These are phyloP conservation scores for Corythaeola cristata DNA, from an alignment of 2,113 vertebrate species.

Conservation along the genomic window DNA sequence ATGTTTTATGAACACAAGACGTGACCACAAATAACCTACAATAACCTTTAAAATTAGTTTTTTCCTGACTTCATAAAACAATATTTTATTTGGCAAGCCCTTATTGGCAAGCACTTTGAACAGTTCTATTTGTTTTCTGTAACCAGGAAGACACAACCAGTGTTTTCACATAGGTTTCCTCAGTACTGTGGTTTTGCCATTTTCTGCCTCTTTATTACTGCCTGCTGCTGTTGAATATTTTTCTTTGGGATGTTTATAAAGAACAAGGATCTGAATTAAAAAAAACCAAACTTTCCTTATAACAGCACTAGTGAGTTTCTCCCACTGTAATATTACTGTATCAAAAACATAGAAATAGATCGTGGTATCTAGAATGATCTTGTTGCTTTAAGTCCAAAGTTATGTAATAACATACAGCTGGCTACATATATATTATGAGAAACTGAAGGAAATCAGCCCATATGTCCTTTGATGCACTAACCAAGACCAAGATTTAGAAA, in stretches of 20 bases:
- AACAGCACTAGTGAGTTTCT: slow-evolving; percentile 63
- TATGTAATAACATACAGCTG: slow-evolving; percentile 69
- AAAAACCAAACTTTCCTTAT: neutral
- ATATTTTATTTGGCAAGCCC: slow-evolving; percentile 84
- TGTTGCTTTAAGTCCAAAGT: slow-evolving; percentile 62
- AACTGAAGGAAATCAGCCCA: slow-evolving; percentile 60
- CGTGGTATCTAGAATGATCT: slow-evolving; percentile 37
- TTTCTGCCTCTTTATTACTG: slow-evolving; percentile 78
- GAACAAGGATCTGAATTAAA: slow-evolving; percentile 76
- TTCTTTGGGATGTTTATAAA: slow-evolving; percentile 75
- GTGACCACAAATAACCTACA: slow-evolving; percentile 85
- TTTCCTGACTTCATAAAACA: slow-evolving; percentile 86
- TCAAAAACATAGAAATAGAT: slow-evolving; percentile 58
- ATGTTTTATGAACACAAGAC: slow-evolving; percentile 79
- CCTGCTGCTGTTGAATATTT: slow-evolving; percentile 75
- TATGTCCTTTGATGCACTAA: slow-evolving; percentile 62
- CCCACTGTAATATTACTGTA: slow-evolving; percentile 41
- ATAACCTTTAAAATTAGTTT: slow-evolving; percentile 87
- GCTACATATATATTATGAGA: slow-evolving; percentile 37
- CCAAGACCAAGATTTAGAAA: slow-evolving; percentile 55
- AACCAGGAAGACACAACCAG: slow-evolving; percentile 84
- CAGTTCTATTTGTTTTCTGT: slow-evolving; percentile 85
- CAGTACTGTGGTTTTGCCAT: slow-evolving; percentile 78
- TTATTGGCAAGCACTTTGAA: slow-evolving; percentile 75
- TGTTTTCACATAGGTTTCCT: slow-evolving; percentile 84